Percentiles rank a stretch among this genome's conserved stretches.
These are phyloP conservation scores for Nymphalis io DNA, from an alignment of 1,140 invertebrate species.

Conservation along the genomic window DNA sequence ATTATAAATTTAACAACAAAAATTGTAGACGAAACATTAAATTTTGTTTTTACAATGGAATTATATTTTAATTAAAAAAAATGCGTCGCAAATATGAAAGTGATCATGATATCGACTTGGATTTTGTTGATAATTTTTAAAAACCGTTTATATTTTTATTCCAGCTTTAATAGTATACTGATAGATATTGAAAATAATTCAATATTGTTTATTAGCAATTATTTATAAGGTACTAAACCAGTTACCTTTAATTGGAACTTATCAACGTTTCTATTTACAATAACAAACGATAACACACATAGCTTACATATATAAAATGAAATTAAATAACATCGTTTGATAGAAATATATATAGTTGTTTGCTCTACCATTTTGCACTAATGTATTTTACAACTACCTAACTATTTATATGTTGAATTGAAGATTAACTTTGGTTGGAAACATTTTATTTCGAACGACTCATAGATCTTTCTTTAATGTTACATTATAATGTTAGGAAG, in stretches of 20 bases:
- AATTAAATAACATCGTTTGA: not conserved
- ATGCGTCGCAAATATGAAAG: too few relatives aligned
- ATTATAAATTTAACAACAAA: too few relatives aligned
- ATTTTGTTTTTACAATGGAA: too few relatives aligned
- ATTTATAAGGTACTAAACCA: not conserved
- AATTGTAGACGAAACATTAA: too few relatives aligned
- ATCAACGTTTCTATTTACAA: not conserved
- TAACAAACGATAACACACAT: not conserved
- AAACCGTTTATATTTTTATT: too few relatives aligned
- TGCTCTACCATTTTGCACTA: not conserved
- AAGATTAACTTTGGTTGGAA: too few relatives aligned
- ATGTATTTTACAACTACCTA: too few relatives aligned
- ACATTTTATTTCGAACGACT: not conserved
- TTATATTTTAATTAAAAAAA: too few relatives aligned
- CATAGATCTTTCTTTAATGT: not conserved
- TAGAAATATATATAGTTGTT: not conserved
- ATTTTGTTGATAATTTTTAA: too few relatives aligned
- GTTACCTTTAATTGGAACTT: not conserved
- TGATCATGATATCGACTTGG: too few relatives aligned
- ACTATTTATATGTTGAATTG: not conserved
- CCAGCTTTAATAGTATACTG: too few relatives aligned
- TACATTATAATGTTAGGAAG: conserved; percentile 3
- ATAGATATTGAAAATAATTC: not conserved
- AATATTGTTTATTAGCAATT: not conserved
- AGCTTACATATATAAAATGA: not conserved